Evolutionary conservation across 2,888 invertebrate species (phyloP).

Genomic region (Sericinus montela): DNA sequence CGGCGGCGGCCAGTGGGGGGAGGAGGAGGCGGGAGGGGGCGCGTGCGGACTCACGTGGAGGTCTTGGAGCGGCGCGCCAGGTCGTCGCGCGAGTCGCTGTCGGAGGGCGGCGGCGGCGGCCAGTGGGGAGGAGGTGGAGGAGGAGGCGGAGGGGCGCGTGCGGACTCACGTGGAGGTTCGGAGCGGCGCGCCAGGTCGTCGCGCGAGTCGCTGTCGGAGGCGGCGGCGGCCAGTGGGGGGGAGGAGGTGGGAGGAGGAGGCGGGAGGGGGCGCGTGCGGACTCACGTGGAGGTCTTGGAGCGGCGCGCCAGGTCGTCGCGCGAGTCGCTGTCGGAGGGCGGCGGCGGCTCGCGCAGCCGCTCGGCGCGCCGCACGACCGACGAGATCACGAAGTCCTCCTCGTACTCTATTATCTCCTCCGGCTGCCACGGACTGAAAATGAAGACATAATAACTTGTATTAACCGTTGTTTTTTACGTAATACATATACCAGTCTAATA

Average conservation of each 20-base stretch:
- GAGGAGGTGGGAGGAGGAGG: too few relatives aligned
- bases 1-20: slow-evolving; percentile 20
- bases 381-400: slow-evolving; percentile 87
- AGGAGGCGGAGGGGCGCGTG: too few relatives aligned
- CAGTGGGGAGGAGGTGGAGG: too few relatives aligned
- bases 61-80: slow-evolving; percentile 27
- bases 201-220: slow-evolving; percentile 60
- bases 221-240: too few relatives aligned
- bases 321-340: slow-evolving; percentile 54
- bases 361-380: slow-evolving; percentile 55
- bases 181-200: slow-evolving; percentile 47
- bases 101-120: slow-evolving; percentile 35
- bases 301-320: slow-evolving; percentile 47
- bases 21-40: too few relatives aligned
- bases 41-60: too few relatives aligned
- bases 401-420: slow-evolving; percentile 93
- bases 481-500: too few relatives aligned
- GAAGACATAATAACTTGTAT: too few relatives aligned
- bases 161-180: slow-evolving; percentile 57
- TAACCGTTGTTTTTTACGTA: too few relatives aligned
- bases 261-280: too few relatives aligned
- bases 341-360: slow-evolving; percentile 27
- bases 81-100: slow-evolving; percentile 58
- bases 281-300: slow-evolving; percentile 56
- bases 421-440: slow-evolving; percentile 89